phyloP scores from a whole-genome alignment of 2,113 vertebrate species.

The Chitala chitala region DNA sequence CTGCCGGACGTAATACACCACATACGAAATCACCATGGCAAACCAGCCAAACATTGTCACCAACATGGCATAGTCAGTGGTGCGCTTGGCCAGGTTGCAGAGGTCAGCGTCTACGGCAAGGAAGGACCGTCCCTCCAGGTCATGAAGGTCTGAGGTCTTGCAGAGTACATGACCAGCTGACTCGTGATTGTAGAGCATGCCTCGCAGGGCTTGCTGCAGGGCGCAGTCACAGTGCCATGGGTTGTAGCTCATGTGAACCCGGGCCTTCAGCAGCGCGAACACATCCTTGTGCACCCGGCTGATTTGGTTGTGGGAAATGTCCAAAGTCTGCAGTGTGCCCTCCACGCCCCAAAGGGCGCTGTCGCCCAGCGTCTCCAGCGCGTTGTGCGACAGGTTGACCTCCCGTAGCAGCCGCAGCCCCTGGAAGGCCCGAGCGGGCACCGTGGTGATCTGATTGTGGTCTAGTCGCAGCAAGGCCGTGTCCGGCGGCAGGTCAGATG shows the following conservation, averaged over 20 bases:
- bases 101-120: slow-evolving; percentile 87
- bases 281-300: slow-evolving; percentile 91
- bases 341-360: slow-evolving; percentile 89
- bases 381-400: slow-evolving; percentile 94
- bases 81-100: slow-evolving; percentile 92
- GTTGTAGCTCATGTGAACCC: slow-evolving; percentile 87
- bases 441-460: slow-evolving; percentile 91
- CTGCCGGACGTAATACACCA: slow-evolving; percentile 96
- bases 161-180: slow-evolving; percentile 84
- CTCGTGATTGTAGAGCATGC: slow-evolving; percentile 92
- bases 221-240: slow-evolving; percentile 98
- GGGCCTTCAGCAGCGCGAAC: slow-evolving; percentile 85
- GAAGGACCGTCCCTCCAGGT: slow-evolving; percentile 83
- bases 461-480: slow-evolving; percentile 88
- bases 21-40: slow-evolving; percentile 98
- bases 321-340: slow-evolving; percentile 85
- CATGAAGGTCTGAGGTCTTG: slow-evolving; percentile 83
- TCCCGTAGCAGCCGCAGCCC: slow-evolving; percentile 83
- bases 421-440: slow-evolving; percentile 92
- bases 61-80: slow-evolving; percentile 96
- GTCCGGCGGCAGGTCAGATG: slow-evolving; percentile 84
- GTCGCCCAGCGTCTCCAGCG: slow-evolving; percentile 89
- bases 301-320: slow-evolving; percentile 94
- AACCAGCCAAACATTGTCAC: slow-evolving; percentile 99
- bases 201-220: slow-evolving; percentile 87